Conservation (phyloP, 2,113 vertebrate species). For the Anhinga anhinga region DNA sequence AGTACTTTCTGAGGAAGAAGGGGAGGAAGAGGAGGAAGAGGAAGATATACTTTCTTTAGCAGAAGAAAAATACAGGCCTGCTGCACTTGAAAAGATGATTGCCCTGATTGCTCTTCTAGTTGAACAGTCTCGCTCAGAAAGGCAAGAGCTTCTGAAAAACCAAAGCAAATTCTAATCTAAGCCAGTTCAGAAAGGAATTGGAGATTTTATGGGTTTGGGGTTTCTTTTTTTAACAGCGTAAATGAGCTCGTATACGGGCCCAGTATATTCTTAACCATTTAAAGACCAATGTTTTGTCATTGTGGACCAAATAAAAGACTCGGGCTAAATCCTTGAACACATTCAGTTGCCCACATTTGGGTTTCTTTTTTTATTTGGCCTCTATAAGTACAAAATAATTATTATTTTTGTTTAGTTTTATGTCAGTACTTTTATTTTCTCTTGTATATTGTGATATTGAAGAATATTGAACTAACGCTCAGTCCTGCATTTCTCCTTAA, state of each 20-base stretch:
- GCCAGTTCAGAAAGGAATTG: background rate
- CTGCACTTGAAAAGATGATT: conserved; percentile 99
- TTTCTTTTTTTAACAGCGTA: background rate
- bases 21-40: conserved; percentile 96
- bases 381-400: background rate
- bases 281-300: background rate
- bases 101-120: conserved; percentile 96
- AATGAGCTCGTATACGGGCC: background rate
- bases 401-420: background rate
- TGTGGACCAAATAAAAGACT: background rate
- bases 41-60: conserved; percentile 97
- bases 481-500: background rate
- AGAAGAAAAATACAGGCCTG: conserved; percentile 98
- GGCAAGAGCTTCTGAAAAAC: conserved; percentile 74
- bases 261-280: background rate
- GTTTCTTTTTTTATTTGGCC: background rate
- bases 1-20: conserved; percentile 98
- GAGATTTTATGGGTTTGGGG: background rate
- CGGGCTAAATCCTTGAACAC: background rate
- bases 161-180: background rate
- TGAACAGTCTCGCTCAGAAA: conserved; percentile 97
- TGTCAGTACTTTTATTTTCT: background rate
- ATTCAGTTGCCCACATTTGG: background rate
- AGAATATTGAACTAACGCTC: background rate
- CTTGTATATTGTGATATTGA: background rate